Base-by-base conservation (phyloP, 2,888 invertebrate species). In the Linnaemya vulpina region DNA sequence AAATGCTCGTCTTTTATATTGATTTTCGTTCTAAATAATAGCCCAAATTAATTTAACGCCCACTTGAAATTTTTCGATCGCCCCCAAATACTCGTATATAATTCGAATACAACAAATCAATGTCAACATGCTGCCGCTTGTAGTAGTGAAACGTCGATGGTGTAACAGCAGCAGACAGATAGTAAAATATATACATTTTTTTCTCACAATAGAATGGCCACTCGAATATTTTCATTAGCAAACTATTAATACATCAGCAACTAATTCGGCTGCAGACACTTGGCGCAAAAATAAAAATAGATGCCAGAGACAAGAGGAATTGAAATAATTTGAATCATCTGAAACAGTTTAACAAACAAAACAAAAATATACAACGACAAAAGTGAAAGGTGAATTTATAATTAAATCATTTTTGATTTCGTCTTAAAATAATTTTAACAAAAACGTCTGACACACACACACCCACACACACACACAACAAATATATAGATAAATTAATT, bases 11-110 rank as follows among this genome's bases (percentile, higher is more conserved):
- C 15, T 22, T 13, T 3, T 15, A 35, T 1, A 65, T 10, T 38
- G 11, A 38, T 46, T 15, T 49, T 35, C 17, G 17, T 22, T 20
- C 17, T n/a, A 35, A 15, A n/a, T 20, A n/a, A 70, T n/a, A 38
- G 35, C 20, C 13, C 3, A 74, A 74, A 74, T 62, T 51, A 74
- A 74, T 74, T 38, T 38, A 74, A 62, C 74, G 49, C 74, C 74
- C 51, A 74, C 60, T 40, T 74, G 11, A 74, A 51, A 62, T 51
- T 51, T 49, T 49, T 17, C 20, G 10, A 4, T n/a, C 3, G n/a
- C 1, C 49, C 62, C 49, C 13, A 3, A 53, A 22, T 1, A 40
- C 2, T 5, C 2, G 5, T 3, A 40, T 7, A 40, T 3, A 55
- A 13, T 1, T 25, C 4, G 1, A 11, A 15, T 13, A n/a, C 8